Conservation (phyloP, 2,113 vertebrate genomes). For the Hydrolagus affinis region DNA sequence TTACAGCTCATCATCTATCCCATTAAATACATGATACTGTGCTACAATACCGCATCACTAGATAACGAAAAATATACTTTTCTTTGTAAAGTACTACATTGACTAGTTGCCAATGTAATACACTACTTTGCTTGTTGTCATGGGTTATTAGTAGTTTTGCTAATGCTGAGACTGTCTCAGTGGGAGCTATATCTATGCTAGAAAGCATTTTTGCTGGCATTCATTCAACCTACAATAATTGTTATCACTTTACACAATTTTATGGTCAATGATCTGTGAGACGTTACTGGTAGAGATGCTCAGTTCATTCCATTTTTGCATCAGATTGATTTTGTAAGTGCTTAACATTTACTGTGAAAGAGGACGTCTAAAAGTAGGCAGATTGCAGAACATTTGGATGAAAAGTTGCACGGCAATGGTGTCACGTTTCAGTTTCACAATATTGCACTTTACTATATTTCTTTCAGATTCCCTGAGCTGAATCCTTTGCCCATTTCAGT, state of each 20-base stretch:
- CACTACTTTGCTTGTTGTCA: not conserved
- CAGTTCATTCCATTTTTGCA: not conserved
- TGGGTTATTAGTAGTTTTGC: not conserved
- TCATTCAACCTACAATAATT: not conserved
- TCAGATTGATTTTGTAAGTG: not conserved
- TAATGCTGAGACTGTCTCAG: not conserved
- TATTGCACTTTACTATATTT: not conserved
- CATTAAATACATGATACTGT: not conserved
- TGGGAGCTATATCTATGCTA: not conserved
- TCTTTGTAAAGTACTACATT: not conserved
- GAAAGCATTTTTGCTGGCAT: not conserved
- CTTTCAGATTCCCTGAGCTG: not conserved
- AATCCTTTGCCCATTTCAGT: not conserved
- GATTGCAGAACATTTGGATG: not conserved
- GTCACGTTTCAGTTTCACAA: not conserved
- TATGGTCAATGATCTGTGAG: not conserved
- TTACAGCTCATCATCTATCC: conserved; percentile 5
- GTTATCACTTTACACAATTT: not conserved
- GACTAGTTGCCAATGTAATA: not conserved
- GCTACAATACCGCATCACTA: not conserved
- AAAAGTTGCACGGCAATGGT: not conserved
- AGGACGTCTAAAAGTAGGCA: not conserved
- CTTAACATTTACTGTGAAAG: not conserved
- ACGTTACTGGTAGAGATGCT: not conserved
- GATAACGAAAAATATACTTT: not conserved